Conservation (phyloP, 2,113 vertebrate genomes). For the Polypterus bichir region DNA sequence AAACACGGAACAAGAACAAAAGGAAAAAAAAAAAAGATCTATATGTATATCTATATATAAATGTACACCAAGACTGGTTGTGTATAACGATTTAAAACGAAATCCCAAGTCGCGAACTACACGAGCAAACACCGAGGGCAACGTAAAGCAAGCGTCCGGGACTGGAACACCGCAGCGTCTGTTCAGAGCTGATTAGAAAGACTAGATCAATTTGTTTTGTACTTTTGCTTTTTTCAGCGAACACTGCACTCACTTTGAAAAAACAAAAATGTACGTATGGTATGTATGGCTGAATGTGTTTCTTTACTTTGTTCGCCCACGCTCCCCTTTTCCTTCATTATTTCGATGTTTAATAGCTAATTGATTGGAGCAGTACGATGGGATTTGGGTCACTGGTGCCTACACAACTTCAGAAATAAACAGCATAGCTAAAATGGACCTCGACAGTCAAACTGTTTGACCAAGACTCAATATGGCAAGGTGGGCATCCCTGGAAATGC, state of each 20-base stretch:
- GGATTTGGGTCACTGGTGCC: background rate
- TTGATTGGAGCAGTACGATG: slow-evolving; percentile 10
- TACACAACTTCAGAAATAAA: background rate
- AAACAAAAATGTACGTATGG: slow-evolving; percentile 8
- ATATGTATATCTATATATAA: background rate
- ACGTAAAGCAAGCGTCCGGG: slow-evolving; percentile 1
- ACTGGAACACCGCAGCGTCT: background rate
- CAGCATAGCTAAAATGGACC: background rate
- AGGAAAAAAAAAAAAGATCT: no score
- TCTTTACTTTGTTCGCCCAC: slow-evolving; percentile 15
- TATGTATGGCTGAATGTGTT: slow-evolving; percentile 33
- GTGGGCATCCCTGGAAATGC: slow-evolving; percentile 21
- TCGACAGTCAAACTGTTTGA: slow-evolving; percentile 5
- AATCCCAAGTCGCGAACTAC: background rate
- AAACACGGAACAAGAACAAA: slow-evolving; percentile 24
- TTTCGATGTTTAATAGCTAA: slow-evolving; percentile 26
- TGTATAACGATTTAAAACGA: slow-evolving; percentile 7
- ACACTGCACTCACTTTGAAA: background rate
- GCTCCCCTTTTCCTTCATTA: slow-evolving; percentile 28
- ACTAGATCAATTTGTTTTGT: background rate
- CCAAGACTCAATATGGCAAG: slow-evolving; percentile 13
- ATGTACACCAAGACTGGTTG: slow-evolving; percentile 22
- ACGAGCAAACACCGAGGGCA: slow-evolving; percentile 3
- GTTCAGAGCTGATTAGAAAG: slow-evolving; percentile 2
- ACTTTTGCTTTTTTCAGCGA: slow-evolving; percentile 6